Evolutionary conservation across 1,140 invertebrate species (phyloP), one percentile per base, ranked within the genome.

Genomic region (Contarinia nasturtii): DNA sequence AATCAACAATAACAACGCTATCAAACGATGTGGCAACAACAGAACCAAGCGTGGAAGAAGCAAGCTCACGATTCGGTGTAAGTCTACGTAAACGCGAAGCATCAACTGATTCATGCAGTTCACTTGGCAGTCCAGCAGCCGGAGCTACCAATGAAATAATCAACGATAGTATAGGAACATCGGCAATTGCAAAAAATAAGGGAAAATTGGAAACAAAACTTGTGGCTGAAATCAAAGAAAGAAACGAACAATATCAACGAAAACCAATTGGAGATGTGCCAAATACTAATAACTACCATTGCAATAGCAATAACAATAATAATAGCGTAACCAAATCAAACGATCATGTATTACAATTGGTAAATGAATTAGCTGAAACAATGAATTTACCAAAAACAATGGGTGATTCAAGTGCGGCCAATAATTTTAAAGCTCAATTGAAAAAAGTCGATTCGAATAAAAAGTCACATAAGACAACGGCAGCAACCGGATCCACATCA

Each of bases 191-290:
- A 46, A 47, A 52, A 51, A 72, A 76, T 69, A 86, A 86, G 55
- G 82, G 87, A 57, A 82, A 86, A 74, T 65, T 84, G 11, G 82
- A 85, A 55, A 56, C 83, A 4, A 82, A 85, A 61, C 60, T 84
- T 15, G 78, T 85, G 10, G 79, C 82, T 11, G 82, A 87, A 62
- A 86, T 86, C 18, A 86, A 85, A 59, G 79, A 83, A 53, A 67
- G 75, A 47, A 75, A 79, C 2, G 80, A 86, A 54, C 71, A 74
- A 46, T 49, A 59, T 41, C 53, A 66, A 45, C 69, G 69, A 55
- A 63, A 48, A 63, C 17, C 66, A 11, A 19, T 43, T 17, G 15
- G 68, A 57, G 69, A 72, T 46, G 68, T 69, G 45, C 66, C 69
- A 1, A 58, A 65, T 7, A 52, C 60, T 14, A 51, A 61, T 48